Evolutionary conservation across 2,113 vertebrate genomes (phyloP), one percentile per base, ranked within the genome.

Genomic region (Sebastes schlegelii): DNA sequence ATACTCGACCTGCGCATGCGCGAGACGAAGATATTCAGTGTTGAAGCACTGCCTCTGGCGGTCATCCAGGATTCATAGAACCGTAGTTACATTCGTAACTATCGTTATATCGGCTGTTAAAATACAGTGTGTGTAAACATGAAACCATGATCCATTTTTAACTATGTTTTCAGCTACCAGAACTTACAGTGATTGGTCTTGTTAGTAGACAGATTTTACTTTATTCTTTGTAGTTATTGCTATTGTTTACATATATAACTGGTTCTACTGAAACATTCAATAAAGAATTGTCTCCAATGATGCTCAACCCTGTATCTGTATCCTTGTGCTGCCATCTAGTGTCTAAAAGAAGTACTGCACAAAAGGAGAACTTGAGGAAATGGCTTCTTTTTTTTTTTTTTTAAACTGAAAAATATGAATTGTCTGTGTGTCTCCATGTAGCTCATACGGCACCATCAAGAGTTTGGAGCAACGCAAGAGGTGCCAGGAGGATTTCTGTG

Each of bases 401-500:
- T 26, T 26, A 34, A 34, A 34, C 3, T 34, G 34, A n/a, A 45
- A 14, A 70, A 21, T 5, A 8, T 57, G 34, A 57, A 66, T 23
- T 42, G 2, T 81, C 34, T 26, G 1, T 75, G 60, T 83, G 8
- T 80, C 40, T 67, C 55, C 52, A 42, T 80, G 4, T 73, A 97
- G 97, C 70, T 87, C 92, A 17, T 96, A 96, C 71, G 57, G 17
- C 19, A 23, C 92, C 65, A 93, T 97, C 45, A 84, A 74, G 58
- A 85, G 89, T 85, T 8, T 82, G 12, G 96, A 96, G 74, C 96
- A 96, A 80, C 87, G 92, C 23, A 91, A 93, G 79, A 88, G 89
- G 48, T 97, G 96, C 43, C 91, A 95, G 78, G 94, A 95, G 23
- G 97, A 96, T 43, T 97, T 97, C 87, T 93, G 95, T 17, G 87